phyloP scores from a whole-genome alignment of 2,113 vertebrate genomes.

The Syngnathus floridae region DNA sequence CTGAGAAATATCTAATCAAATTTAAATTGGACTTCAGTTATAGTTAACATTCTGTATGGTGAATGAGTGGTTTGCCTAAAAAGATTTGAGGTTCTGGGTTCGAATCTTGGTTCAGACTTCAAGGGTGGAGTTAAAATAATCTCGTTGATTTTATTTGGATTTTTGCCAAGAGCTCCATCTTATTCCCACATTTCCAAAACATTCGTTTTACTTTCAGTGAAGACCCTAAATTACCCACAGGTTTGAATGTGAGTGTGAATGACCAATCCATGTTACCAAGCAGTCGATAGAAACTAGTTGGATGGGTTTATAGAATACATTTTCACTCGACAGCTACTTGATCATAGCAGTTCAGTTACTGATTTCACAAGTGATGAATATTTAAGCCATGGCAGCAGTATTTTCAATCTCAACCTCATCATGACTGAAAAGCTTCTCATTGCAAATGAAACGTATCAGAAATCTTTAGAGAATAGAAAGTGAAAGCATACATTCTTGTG shows the following conservation, averaged over 20 bases:
- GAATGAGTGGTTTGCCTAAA: background rate
- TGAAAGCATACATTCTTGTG: background rate
- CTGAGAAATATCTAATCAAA: background rate
- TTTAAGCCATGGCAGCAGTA: background rate
- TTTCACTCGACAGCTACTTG: background rate
- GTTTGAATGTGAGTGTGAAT: too few species aligned
- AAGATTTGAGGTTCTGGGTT: background rate
- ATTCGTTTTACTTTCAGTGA: too few species aligned
- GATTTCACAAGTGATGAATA: background rate
- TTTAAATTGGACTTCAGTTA: background rate
- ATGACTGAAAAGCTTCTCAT: background rate
- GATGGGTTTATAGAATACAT: background rate
- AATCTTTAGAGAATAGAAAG: background rate
- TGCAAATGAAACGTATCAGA: background rate
- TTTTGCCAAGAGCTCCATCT: too few species aligned
- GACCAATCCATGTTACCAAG: too few species aligned
- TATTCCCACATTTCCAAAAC: too few species aligned
- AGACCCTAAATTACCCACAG: too few species aligned
- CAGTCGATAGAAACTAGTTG: too few species aligned
- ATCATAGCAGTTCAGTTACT: background rate
- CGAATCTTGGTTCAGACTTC: background rate
- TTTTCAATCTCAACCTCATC: background rate
- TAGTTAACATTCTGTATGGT: background rate
- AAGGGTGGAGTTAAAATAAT: background rate
- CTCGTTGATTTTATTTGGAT: too few species aligned